Conservation (phyloP, 2,888 invertebrate genomes). For the Gastracanthus pulcherrimus region DNA sequence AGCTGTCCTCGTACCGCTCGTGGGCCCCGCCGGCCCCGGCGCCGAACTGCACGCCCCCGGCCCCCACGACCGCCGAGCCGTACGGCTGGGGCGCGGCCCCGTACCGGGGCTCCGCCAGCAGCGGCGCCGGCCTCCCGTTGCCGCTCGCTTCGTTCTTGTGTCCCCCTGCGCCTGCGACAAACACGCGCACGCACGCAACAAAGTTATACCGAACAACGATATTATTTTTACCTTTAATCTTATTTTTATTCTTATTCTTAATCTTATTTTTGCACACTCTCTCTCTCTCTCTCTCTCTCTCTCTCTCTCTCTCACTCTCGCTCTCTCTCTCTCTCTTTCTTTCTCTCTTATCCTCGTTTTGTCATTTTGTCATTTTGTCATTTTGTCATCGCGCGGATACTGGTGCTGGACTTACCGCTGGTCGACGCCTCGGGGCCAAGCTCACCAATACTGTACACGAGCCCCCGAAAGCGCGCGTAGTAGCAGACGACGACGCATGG, state of each 20-base stretch:
- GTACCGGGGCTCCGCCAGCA: slow-evolving; percentile 93
- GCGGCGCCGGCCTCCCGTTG: slow-evolving; percentile 85
- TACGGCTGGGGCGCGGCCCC: slow-evolving; percentile 93
- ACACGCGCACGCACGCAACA: no score
- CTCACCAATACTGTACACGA: slow-evolving; percentile 1
- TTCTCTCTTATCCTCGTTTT: no score
- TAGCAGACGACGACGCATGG: no score
- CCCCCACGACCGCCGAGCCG: slow-evolving; percentile 76
- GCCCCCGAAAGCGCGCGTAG: slow-evolving; percentile 21
- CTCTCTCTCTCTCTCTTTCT: no score
- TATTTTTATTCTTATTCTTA: no score
- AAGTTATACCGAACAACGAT: no score
- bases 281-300: no score
- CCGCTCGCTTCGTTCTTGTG: slow-evolving; percentile 75
- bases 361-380: background rate
- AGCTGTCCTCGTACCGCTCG: slow-evolving; percentile 75
- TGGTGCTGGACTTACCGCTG: slow-evolving; percentile 55
- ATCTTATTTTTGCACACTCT: no score
- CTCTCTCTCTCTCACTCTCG: no score
- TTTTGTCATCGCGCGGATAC: slow-evolving; percentile 41
- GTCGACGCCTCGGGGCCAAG: slow-evolving; percentile 36
- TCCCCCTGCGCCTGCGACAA: slow-evolving; percentile 66
- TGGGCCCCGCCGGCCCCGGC: slow-evolving; percentile 59
- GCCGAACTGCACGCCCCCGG: slow-evolving; percentile 44
- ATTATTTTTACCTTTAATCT: no score